Evolutionary conservation across 2,113 vertebrate genomes (phyloP).

Genomic region (Mustela nigripes): DNA sequence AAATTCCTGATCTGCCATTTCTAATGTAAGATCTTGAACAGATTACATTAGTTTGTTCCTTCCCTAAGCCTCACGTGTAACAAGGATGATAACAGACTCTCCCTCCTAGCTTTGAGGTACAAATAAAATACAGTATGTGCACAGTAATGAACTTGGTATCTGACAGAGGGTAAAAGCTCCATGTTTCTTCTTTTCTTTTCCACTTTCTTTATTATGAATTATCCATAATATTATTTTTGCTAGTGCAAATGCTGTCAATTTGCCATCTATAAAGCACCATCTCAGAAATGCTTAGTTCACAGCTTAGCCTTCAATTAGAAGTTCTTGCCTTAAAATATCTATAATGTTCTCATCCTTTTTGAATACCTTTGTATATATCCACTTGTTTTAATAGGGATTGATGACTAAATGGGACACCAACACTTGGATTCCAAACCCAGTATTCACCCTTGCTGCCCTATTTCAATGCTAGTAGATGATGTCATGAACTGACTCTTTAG

Average conservation of each 20-base stretch:
- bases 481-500: conserved; percentile 14
- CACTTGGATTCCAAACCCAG: conserved; percentile 24
- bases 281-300: background rate
- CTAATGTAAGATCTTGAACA: background rate
- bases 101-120: background rate
- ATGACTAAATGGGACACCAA: background rate
- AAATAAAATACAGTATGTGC: background rate
- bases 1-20: background rate
- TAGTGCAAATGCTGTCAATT: background rate
- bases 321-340: background rate
- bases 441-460: background rate
- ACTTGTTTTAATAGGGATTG: background rate
- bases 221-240: background rate
- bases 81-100: background rate
- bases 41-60: background rate
- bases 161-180: background rate
- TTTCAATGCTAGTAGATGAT: background rate
- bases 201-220: background rate
- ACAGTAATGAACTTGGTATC: background rate
- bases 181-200: background rate
- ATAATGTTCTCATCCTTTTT: background rate
- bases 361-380: background rate
- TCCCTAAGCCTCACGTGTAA: background rate
- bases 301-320: background rate
- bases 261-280: background rate